Evolutionary conservation across 2,797 vertebrate genomes (phyloP), one percentile per base, ranked within the genome.

Genomic region (Caiman crocodilus): DNA sequence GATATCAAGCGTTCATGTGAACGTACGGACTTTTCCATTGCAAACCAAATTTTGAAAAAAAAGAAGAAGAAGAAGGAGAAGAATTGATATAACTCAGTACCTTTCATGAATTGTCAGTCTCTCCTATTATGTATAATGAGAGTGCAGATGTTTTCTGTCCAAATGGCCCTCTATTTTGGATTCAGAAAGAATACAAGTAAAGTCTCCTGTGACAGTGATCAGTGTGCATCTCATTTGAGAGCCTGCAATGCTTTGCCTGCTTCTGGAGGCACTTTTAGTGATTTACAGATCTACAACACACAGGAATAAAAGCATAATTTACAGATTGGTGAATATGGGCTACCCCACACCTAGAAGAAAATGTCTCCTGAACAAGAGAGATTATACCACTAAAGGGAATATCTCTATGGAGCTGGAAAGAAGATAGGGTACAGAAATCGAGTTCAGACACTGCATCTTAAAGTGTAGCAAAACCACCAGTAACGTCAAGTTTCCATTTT

Each of bases 171-270:
- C 11, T 14, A 55, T n/a, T 77, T 67, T 71, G 20, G 32, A 42
- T 42, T 9, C 21, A 71, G 32, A 25, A 32, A 71, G 21, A 71
- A 78, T 79, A 5, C 89, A 59, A 0, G 8, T 1, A 23, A 2
- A 71, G 7, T 9, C 0, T 57, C 1, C 64, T 14, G 69, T 3
- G 4, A 83, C 85, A 64, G 2, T 75, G 1, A 2, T n/a, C 6
- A 73, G 15, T 28, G 13, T 14, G 32, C 14, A 11, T 42, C 67
- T 42, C 32, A 23, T 35, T 71, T 32, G 25, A 42, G 42, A 8
- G 21, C 25, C 67, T 25, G 12, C 9, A 10, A 9, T 50, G 42
- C 0, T 58, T 28, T 12, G 90, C 13, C 32, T 82, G 5, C 7
- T 74, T 7, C 81, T 85, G n/a, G 32, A 67, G 79, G 59, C 4